Evolutionary conservation across 2,888 invertebrate genomes (phyloP).

Genomic region (Busseola fusca): DNA sequence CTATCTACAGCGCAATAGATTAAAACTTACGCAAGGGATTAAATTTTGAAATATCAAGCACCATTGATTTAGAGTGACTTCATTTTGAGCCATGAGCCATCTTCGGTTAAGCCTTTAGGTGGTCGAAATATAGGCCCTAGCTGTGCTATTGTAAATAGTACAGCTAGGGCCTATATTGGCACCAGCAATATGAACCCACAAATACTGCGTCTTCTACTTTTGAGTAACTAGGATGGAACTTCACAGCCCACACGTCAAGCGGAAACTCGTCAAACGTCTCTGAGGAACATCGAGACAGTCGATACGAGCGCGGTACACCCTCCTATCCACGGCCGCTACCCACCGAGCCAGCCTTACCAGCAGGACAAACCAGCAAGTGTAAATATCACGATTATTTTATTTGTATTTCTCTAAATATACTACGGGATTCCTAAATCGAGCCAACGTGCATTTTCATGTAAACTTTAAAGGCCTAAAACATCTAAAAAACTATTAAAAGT

Average conservation of each 20-base stretch:
- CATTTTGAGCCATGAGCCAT: no score
- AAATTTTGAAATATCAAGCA: no score
- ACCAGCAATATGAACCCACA: neutral
- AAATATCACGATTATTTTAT: neutral
- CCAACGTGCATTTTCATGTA: no score
- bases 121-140: neutral
- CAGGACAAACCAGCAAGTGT: conserved; percentile 69
- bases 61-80: no score
- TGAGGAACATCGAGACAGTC: conserved; percentile 70
- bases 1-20: no score
- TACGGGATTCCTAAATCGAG: neutral
- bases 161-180: no score
- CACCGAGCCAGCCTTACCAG: conserved; percentile 44
- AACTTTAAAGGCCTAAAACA: no score
- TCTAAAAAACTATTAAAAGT: no score
- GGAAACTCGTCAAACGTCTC: conserved; percentile 55
- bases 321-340: conserved; percentile 51
- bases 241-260: conserved; percentile 31
- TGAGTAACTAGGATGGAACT: conserved; percentile 10
- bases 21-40: no score
- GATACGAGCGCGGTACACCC: conserved; percentile 54
- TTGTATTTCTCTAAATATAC: neutral
- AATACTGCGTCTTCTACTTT: neutral
- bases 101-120: neutral
- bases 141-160: neutral